Percentiles rank a stretch among this genome's conserved stretches.
Conservation (phyloP, 2,797 vertebrate species). For the Thalassophryne amazonica region DNA sequence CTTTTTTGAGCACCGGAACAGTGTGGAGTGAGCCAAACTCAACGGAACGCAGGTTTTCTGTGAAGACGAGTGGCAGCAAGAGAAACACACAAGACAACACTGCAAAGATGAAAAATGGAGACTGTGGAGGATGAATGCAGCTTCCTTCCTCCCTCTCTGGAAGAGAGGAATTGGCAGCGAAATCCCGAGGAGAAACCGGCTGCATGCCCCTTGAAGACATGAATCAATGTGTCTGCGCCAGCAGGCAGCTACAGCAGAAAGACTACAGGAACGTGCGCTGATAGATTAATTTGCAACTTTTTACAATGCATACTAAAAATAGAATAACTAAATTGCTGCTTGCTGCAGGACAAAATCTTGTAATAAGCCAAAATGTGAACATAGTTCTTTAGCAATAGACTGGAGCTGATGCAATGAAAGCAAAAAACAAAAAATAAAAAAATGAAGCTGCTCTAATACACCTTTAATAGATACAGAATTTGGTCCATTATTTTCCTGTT, state of each 20-base stretch:
- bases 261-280: background rate
- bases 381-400: background rate
- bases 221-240: slow-evolving; percentile 21
- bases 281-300: slow-evolving; percentile 11
- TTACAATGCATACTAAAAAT: background rate
- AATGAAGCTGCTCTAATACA: background rate
- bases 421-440: background rate
- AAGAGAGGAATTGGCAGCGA: background rate
- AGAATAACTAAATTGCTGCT: background rate
- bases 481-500: background rate
- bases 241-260: slow-evolving; percentile 3
- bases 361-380: background rate
- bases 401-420: background rate
- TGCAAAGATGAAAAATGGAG: slow-evolving; percentile 41
- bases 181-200: background rate
- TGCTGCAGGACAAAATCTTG: background rate
- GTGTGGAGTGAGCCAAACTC: slow-evolving; percentile 40
- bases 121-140: slow-evolving; percentile 17
- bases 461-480: background rate
- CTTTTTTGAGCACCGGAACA: slow-evolving; percentile 58
- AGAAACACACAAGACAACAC: slow-evolving; percentile 38
- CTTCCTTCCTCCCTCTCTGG: slow-evolving; percentile 22
- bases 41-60: slow-evolving; percentile 37
- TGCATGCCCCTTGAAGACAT: slow-evolving; percentile 10
- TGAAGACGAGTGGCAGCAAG: slow-evolving; percentile 31